phyloP scores from a whole-genome alignment of 2,888 invertebrate genomes.

The Drosophila melanosoma region DNA sequence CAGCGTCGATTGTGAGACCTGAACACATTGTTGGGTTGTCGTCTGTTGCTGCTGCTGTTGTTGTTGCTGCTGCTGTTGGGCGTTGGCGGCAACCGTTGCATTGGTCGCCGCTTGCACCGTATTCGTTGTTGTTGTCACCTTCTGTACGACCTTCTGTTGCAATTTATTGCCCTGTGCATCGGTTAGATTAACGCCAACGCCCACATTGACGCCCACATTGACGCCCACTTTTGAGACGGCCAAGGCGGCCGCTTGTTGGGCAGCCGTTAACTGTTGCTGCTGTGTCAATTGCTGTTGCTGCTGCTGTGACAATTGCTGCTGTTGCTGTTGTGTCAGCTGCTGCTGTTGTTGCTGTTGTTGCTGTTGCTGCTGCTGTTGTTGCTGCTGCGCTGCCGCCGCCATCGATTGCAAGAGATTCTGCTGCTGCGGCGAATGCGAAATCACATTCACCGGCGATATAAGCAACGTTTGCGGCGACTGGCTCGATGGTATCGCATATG shows the following conservation, averaged over 20 bases:
- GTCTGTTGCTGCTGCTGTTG: conserved; percentile 83
- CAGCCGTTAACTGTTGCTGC: conserved; percentile 54
- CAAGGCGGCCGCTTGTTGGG: conserved; percentile 60
- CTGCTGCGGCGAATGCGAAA: conserved; percentile 83
- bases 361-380: conserved; percentile 77
- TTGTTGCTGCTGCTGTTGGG: conserved; percentile 4
- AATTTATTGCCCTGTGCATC: conserved; percentile 82
- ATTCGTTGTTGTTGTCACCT: conserved; percentile 85
- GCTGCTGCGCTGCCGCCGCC: conserved; percentile 74
- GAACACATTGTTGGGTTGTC: conserved; percentile 89
- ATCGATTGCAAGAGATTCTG: conserved; percentile 84
- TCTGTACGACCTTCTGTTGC: conserved; percentile 86
- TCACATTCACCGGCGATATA: conserved; percentile 86
- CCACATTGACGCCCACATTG: conserved; percentile 11
- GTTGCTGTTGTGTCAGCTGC: conserved; percentile 48
- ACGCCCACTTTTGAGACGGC: conserved; percentile 50
- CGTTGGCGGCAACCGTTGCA: not conserved
- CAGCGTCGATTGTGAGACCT: conserved; percentile 89
- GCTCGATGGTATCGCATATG: conserved; percentile 92
- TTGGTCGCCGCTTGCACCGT: conserved; percentile 78
- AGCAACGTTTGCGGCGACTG: conserved; percentile 92
- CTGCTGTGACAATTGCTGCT: conserved; percentile 56
- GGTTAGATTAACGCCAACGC: conserved; percentile 14
- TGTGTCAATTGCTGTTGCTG: conserved; percentile 52
- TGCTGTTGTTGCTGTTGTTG: conserved; percentile 69